Base-by-base conservation (phyloP, 2,888 invertebrate genomes). In the Monoplex corrugatus region DNA sequence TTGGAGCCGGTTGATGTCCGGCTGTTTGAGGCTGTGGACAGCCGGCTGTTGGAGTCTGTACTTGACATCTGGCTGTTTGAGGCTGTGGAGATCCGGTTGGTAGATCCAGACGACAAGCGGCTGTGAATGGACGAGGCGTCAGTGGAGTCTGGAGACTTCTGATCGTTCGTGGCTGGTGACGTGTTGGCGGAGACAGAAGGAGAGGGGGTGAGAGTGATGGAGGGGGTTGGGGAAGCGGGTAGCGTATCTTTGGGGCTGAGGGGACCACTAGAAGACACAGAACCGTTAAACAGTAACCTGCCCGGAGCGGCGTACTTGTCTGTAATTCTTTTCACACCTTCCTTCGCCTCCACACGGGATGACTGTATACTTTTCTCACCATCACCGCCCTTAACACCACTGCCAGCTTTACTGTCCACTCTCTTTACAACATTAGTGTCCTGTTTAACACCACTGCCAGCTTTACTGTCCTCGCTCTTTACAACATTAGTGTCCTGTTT, bases 251-350 rank as follows among this genome's bases (percentile, higher is more conserved):
- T 84, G 38, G 23, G 38, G 0, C 40, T 63, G 28, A n/a, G 23
- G 45, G n/a, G 45, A 40, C 28, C n/a, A 38, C 63, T 45, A 43
- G 86, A 38, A 2, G 63, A 35, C 28, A 45, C 35, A 19, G 83
- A 68, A 32, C 23, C 83, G 38, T 43, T 88, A 44, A 63, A 44
- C 10, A 83, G 44, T 63, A 94, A 87, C 38, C 93, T 93, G 57
- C 93, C 94, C 1, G 95, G 90, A 2, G 95, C 95, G 78, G 95
- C 95, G 91, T 95, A 95, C 90, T 95, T 95, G 78, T 93, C 95
- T 10, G 93, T 93, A 68, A 95, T 92, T 89, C 92, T 92, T 45
- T 93, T 91, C 13, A 94, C 88, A 5, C 94, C 94, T 87, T 94
- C 94, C 63, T 93, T 92, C 3, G 91, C 50, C 32, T 50, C 50